Conservation (phyloP, 1,140 invertebrate genomes). For the Teleogryllus occipitalis region DNA sequence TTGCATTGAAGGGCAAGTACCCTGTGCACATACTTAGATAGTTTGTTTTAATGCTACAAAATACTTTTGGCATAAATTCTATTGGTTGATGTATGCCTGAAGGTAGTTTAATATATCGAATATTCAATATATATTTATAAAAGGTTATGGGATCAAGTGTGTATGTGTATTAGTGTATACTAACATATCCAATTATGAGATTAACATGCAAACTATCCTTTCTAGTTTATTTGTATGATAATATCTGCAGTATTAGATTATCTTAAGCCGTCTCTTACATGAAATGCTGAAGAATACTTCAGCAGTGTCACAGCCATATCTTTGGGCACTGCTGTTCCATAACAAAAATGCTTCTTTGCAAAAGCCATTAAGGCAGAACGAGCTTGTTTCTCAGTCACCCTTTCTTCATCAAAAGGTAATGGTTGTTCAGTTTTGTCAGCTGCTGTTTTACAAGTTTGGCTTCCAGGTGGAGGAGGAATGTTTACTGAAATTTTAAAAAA, state of each 20-base stretch:
- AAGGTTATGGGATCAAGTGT: not conserved
- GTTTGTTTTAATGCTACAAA: too few relatives aligned
- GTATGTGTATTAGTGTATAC: too few relatives aligned
- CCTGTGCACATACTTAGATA: too few relatives aligned
- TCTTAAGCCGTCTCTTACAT: slow-evolving; percentile 25
- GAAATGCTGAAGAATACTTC: slow-evolving; percentile 43
- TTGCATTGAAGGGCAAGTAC: too few relatives aligned
- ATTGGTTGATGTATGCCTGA: not conserved
- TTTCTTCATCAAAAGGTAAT: not conserved
- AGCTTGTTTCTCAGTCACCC: slow-evolving; percentile 42
- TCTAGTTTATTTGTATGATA: not conserved
- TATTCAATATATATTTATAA: not conserved
- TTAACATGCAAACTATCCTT: too few relatives aligned
- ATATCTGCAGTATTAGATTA: not conserved
- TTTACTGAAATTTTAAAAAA: slow-evolving; percentile 28
- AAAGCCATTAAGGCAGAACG: slow-evolving; percentile 39
- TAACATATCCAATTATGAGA: too few relatives aligned
- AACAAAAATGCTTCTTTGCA: slow-evolving; percentile 46
- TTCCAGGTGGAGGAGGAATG: slow-evolving; percentile 33
- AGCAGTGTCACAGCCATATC: slow-evolving; percentile 44
- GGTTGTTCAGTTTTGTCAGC: too few relatives aligned
- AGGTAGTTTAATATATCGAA: not conserved
- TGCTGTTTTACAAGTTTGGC: too few relatives aligned
- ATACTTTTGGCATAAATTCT: too few relatives aligned
- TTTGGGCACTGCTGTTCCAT: slow-evolving; percentile 42